Conservation (phyloP, 2,113 vertebrate genomes). For the Callipepla californica region DNA sequence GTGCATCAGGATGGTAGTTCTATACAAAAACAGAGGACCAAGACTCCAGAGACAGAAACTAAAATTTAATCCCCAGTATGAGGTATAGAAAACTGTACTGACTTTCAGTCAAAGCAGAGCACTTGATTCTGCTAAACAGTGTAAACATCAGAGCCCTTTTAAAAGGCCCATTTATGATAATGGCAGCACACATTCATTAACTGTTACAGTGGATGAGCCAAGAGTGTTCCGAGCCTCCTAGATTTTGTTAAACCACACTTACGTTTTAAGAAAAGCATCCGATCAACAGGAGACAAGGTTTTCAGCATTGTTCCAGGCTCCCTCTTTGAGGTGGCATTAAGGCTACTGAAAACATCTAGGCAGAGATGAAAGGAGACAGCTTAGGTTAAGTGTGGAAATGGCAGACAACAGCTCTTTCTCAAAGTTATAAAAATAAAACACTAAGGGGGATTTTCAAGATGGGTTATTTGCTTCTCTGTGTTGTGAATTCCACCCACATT, state of each 20-base stretch:
- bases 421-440: not conserved
- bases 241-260: constrained; percentile 27
- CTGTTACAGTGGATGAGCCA: not conserved
- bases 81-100: not conserved
- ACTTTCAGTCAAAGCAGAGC: not conserved
- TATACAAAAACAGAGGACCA: not conserved
- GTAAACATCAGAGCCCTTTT: not conserved
- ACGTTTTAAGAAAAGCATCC: constrained; percentile 78
- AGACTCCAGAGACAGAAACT: not conserved
- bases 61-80: not conserved
- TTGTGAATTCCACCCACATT: not conserved
- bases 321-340: constrained; percentile 42
- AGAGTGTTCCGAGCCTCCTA: not conserved
- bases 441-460: not conserved
- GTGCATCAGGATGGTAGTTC: not conserved
- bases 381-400: not conserved
- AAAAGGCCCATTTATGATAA: not conserved
- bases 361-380: not conserved
- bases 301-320: constrained; percentile 71
- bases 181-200: not conserved
- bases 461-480: not conserved
- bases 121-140: not conserved
- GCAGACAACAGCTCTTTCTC: not conserved
- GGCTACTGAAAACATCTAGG: constrained; percentile 67
- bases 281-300: constrained; percentile 51